A percentile compares a stretch with the other conserved stretches of the same genome.
Conservation (phyloP, 2,888 invertebrate genomes). For the Rhorus exstirpatorius region DNA sequence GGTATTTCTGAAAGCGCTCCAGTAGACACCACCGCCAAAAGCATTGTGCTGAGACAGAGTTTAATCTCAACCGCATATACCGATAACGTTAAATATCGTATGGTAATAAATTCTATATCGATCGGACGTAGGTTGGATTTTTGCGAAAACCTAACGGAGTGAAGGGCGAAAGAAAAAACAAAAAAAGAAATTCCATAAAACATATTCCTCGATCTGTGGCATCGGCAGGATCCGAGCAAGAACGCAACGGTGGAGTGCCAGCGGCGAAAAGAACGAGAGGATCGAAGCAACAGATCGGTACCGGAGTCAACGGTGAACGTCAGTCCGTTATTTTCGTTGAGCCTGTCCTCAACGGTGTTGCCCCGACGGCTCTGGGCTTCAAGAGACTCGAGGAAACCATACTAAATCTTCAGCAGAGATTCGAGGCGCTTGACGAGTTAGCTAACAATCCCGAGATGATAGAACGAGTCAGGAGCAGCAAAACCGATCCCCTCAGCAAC, state of each 20-base stretch:
- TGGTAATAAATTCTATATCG: too few relatives aligned
- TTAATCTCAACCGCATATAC: too few relatives aligned
- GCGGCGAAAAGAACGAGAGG: conserved; percentile 64
- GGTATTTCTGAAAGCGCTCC: too few relatives aligned
- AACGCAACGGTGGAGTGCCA: not conserved
- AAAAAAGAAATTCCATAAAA: not conserved
- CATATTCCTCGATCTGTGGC: not conserved
- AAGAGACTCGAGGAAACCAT: conserved; percentile 79
- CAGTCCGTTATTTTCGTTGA: conserved; percentile 77
- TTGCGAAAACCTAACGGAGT: too few relatives aligned
- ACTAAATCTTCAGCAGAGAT: conserved; percentile 82
- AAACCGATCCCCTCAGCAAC: conserved; percentile 87
- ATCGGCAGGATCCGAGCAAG: conserved; percentile 10
- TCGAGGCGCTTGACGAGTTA: conserved; percentile 85
- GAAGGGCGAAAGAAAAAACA: not conserved
- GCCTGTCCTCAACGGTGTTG: conserved; percentile 73
- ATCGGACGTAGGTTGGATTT: too few relatives aligned
- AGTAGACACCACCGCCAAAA: too few relatives aligned
- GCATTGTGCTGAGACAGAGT: too few relatives aligned
- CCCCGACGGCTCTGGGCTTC: conserved; percentile 75
- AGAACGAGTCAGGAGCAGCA: conserved; percentile 82
- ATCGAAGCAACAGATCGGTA: conserved; percentile 69
- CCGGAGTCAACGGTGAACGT: conserved; percentile 61
- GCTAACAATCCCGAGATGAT: conserved; percentile 86
- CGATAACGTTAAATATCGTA: too few relatives aligned